phyloP scores from a whole-genome alignment of 2,888 invertebrate genomes.

The Scelioninae gen. 1 region DNA sequence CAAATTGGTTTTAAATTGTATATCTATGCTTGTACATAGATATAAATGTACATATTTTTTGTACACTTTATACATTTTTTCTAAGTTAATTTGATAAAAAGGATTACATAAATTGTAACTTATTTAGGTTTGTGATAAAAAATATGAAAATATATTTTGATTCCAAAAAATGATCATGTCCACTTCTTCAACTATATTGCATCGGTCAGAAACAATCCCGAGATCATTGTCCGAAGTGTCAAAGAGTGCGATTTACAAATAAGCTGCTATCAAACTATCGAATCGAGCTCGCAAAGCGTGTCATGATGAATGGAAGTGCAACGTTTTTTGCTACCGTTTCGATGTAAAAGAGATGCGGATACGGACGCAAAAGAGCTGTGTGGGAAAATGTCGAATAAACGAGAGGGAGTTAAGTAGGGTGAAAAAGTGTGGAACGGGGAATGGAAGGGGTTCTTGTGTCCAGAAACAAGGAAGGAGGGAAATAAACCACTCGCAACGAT shows the following conservation, averaged over 20 bases:
- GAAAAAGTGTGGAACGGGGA: constrained; percentile 28
- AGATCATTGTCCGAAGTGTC: constrained; percentile 16
- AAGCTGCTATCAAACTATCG: constrained; percentile 53
- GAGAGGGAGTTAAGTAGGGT: constrained; percentile 59
- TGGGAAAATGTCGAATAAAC: constrained; percentile 47
- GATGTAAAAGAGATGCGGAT: constrained; percentile 43
- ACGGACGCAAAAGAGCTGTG: constrained; percentile 34
- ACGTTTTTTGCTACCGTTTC: constrained; percentile 34
- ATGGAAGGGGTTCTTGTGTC: constrained; percentile 49
- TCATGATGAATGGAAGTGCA: constrained; percentile 39
- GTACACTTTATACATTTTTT: too few relatives aligned
- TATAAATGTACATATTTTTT: too few relatives aligned
- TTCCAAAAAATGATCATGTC: too few relatives aligned
- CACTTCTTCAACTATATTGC: too few relatives aligned
- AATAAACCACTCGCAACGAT: constrained; percentile 36
- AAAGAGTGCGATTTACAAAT: constrained; percentile 36
- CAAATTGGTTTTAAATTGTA: too few relatives aligned
- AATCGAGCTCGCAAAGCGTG: constrained; percentile 33
- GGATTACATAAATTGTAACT: too few relatives aligned
- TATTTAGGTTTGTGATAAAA: too few relatives aligned
- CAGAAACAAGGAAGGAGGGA: constrained; percentile 29
- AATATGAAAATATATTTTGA: too few relatives aligned
- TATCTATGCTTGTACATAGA: too few relatives aligned
- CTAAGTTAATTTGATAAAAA: too few relatives aligned
- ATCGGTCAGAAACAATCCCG: background rate